Conservation (phyloP, 1,140 invertebrate genomes). For the Magallana ariakensis region DNA sequence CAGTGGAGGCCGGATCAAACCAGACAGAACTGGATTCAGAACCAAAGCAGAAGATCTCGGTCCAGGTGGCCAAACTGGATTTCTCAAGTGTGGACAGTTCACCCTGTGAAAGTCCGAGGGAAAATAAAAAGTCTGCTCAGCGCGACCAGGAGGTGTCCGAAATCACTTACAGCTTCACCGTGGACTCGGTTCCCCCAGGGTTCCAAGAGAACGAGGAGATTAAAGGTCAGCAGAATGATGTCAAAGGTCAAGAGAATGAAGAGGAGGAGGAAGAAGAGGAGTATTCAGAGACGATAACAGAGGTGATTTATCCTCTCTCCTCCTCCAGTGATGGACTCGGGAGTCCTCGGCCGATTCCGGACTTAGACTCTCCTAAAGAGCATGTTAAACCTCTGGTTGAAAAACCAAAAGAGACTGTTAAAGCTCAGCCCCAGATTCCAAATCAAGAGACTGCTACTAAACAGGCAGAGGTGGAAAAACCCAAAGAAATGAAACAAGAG, state of each 20-base stretch:
- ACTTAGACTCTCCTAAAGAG: conserved; percentile 23
- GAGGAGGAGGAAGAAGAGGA: conserved; percentile 50
- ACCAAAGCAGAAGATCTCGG: conserved; percentile 18
- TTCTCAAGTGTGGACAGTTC: conserved; percentile 26
- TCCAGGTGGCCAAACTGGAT: conserved; percentile 28
- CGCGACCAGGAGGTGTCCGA: conserved; percentile 62
- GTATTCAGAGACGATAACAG: conserved; percentile 54
- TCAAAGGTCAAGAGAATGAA: background rate
- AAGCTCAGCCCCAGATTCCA: background rate
- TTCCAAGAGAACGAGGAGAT: conserved; percentile 55
- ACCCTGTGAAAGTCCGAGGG: background rate
- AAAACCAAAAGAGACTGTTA: background rate
- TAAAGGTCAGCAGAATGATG: background rate
- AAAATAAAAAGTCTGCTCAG: background rate
- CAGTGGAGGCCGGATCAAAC: conserved; percentile 10
- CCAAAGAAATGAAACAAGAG: no score
- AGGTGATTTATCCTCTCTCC: conserved; percentile 59
- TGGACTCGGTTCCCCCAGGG: conserved; percentile 67
- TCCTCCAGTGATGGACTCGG: background rate
- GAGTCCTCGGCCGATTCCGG: background rate
- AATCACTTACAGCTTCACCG: conserved; percentile 65
- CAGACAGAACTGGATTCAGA: background rate
- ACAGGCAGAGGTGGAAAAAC: conserved; percentile 2
- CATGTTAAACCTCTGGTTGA: conserved; percentile 8
- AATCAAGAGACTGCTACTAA: background rate